Evolutionary conservation across 2,797 vertebrate species (phyloP).

Genomic region (Columba guinea): DNA sequence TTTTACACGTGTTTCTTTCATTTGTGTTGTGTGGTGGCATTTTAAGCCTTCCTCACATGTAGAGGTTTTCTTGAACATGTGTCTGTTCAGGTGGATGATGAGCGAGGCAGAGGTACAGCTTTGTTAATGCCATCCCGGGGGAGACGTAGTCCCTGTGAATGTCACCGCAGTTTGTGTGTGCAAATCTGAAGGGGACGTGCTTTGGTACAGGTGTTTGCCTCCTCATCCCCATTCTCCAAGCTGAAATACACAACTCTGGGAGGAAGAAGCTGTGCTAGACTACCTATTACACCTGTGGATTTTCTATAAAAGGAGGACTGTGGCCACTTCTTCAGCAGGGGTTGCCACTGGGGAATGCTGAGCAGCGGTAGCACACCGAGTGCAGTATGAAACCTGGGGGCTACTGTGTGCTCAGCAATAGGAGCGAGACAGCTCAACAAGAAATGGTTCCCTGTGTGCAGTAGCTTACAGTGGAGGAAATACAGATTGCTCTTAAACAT

Average conservation of each 20-base stretch:
- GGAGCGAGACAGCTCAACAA: background rate
- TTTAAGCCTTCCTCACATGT: background rate
- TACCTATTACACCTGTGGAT: background rate
- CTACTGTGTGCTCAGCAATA: background rate
- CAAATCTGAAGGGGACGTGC: background rate
- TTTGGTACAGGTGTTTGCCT: background rate
- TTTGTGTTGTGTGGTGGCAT: background rate
- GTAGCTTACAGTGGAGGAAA: background rate
- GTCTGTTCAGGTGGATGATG: background rate
- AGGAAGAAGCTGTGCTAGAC: background rate
- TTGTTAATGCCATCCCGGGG: background rate
- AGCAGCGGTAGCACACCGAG: background rate
- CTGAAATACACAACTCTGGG: background rate
- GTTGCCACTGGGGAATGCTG: background rate
- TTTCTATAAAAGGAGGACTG: background rate
- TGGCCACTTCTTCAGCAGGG: background rate
- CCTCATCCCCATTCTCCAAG: background rate
- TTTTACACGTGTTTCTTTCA: background rate
- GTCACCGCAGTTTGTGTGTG: background rate
- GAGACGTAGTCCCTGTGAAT: fast-evolving
- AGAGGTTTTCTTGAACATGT: background rate
- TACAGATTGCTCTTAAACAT: background rate
- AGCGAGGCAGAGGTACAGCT: fast-evolving
- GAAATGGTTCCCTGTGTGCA: background rate
- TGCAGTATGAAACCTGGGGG: background rate